Evolutionary conservation across 2,888 invertebrate species (phyloP).

Genomic region (Zele albiditarsus): DNA sequence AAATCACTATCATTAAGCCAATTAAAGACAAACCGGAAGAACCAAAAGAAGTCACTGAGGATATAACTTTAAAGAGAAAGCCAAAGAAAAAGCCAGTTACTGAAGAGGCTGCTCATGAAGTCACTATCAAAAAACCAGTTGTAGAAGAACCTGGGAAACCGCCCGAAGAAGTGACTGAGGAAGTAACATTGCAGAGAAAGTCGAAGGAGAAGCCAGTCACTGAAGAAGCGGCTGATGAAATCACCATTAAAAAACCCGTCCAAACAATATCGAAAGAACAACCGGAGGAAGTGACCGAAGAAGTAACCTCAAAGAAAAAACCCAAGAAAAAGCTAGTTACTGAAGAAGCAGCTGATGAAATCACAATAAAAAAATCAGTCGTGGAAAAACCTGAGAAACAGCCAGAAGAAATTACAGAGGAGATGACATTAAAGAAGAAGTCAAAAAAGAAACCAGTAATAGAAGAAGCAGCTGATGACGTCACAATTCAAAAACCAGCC

Average conservation of each 20-base stretch:
- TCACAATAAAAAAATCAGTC: slow-evolving; percentile 46
- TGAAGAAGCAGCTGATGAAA: slow-evolving; percentile 60
- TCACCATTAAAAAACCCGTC: slow-evolving; percentile 62
- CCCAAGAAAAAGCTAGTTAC: slow-evolving; percentile 56
- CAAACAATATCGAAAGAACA: slow-evolving; percentile 59
- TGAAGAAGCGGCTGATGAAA: slow-evolving; percentile 59
- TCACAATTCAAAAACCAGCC: slow-evolving; percentile 52
- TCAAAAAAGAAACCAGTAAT: slow-evolving; percentile 62
- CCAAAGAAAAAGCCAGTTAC: slow-evolving; percentile 66
- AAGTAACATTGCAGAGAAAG: slow-evolving; percentile 62
- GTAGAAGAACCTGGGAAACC: slow-evolving; percentile 49
- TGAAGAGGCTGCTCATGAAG: slow-evolving; percentile 59
- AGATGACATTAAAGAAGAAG: slow-evolving; percentile 60
- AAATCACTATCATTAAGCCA: slow-evolving; percentile 46
- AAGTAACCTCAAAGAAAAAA: slow-evolving; percentile 51
- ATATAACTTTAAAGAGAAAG: slow-evolving; percentile 64
- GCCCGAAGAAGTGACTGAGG: slow-evolving; percentile 58
- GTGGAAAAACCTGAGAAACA: slow-evolving; percentile 57
- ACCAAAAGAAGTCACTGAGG: slow-evolving; percentile 52
- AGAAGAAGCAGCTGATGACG: slow-evolving; percentile 49
- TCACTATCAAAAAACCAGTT: slow-evolving; percentile 62
- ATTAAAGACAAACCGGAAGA: slow-evolving; percentile 66
- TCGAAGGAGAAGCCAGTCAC: slow-evolving; percentile 66
- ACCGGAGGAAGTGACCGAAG: slow-evolving; percentile 52
- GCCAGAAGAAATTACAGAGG: slow-evolving; percentile 60